Base-by-base conservation (phyloP, 2,113 vertebrate genomes). In the Noturus placidus region DNA sequence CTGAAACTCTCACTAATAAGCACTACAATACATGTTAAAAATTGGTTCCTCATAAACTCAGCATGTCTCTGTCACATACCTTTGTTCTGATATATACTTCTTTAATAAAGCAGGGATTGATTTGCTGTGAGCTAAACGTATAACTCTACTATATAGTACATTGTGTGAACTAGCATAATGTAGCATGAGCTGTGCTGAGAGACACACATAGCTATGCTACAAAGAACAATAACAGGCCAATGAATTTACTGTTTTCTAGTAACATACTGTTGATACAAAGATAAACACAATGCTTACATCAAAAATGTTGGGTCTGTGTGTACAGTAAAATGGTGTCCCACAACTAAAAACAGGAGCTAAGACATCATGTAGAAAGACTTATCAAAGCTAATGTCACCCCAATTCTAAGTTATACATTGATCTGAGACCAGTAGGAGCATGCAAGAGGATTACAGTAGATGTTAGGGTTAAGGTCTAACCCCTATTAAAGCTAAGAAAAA, bases 401-500 rank as follows among this genome's bases (percentile, higher is more conserved):
- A 79, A 38, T 3, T 61, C 11, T 79, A 42, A 59, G 50, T 27
- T 78, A 46, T 69, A 69, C 61, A 33, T 14, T 78, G 61, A 85
- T 74, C 74, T 67, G 22, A 25, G 52, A 76, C 65, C 52, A 86
- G 42, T 11, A 86, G 20, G n/a, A 46, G 56, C 57, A 72, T 33
- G 57, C 46, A 78, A 67, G 84, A 82, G 38, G 78, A 76, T 82
- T 86, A 86, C n/a, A 50, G 46, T 76, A 67, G 35, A 57, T 59
- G 38, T 5, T 30, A 46, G 42, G 46, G 46, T 9, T 46, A 46
- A 9, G 8, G 46, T 46, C 46, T 46, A 46, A 46, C 46, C 19
- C 15, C n/a, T 27, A 27, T 82, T 57, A 84, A 87, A 83, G 81
- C 59, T 87, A 84, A 50, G 76, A 78, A 52, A 52, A 17, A 46